Conservation (phyloP, 2,888 invertebrate species). For the Eretmocerus hayati region DNA sequence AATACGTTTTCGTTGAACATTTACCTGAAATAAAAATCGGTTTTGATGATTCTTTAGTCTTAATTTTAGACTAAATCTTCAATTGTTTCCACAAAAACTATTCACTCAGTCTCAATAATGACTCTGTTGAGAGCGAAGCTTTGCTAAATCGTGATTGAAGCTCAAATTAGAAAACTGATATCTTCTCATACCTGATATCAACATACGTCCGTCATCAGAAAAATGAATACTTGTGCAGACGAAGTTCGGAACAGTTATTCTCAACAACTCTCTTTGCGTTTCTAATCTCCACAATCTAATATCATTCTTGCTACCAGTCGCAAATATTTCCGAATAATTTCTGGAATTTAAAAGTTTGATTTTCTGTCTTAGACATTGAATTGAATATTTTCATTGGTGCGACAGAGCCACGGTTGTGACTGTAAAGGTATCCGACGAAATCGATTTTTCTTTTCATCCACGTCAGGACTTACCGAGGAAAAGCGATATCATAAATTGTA, state of each 20-base stretch:
- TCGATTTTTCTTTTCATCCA: too few species aligned
- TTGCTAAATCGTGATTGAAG: not conserved
- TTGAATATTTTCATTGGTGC: too few species aligned
- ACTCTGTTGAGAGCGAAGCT: too few species aligned
- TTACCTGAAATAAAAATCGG: not conserved
- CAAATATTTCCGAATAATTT: conserved; percentile 76
- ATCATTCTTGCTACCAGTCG: conserved; percentile 77
- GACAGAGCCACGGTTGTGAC: too few species aligned
- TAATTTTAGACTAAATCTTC: too few species aligned
- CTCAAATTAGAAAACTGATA: not conserved
- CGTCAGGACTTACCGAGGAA: conserved; percentile 74
- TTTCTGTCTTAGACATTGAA: too few species aligned
- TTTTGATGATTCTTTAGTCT: too few species aligned
- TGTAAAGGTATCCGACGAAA: too few species aligned
- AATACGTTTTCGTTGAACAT: not conserved
- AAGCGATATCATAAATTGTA: conserved; percentile 72
- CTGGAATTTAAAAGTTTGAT: conserved; percentile 48
- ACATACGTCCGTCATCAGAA: conserved; percentile 69
- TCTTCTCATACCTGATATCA: conserved; percentile 60
- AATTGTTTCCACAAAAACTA: too few species aligned
- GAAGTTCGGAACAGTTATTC: conserved; percentile 83
- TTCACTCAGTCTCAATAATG: too few species aligned
- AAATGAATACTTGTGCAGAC: conserved; percentile 74
- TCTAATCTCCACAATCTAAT: conserved; percentile 79
- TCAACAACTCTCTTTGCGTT: conserved; percentile 70